These are phyloP conservation scores for Polyommatus icarus DNA, from an alignment of 2,888 invertebrate species.

Conservation along the genomic window DNA sequence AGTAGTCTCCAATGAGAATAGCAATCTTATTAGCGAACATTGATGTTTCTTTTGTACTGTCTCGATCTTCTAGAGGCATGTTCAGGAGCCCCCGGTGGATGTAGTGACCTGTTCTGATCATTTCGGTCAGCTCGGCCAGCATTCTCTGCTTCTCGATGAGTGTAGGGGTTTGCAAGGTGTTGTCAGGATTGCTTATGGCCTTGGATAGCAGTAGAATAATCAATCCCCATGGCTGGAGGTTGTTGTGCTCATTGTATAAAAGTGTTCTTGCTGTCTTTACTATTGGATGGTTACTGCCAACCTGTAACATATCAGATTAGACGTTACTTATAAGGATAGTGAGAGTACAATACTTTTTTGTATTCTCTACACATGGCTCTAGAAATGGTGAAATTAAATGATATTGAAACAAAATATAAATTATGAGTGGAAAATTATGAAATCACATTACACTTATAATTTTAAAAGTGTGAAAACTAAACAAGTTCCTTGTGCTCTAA, in stretches of 20 bases:
- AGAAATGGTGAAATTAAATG: background rate
- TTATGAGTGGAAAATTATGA: background rate
- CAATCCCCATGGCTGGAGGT: conserved; percentile 92
- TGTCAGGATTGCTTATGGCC: conserved; percentile 81
- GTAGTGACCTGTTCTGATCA: conserved; percentile 92
- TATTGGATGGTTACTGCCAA: conserved; percentile 92
- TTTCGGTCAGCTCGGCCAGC: conserved; percentile 87
- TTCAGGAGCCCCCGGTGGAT: conserved; percentile 85
- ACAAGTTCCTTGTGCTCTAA: background rate
- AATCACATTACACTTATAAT: background rate
- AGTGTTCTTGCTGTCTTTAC: conserved; percentile 91
- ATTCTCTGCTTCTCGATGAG: conserved; percentile 76
- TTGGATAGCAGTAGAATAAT: conserved; percentile 90
- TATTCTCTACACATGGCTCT: too few species aligned
- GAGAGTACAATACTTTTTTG: too few species aligned
- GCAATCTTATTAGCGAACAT: conserved; percentile 94
- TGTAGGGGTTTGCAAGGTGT: conserved; percentile 78
- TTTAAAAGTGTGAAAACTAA: background rate
- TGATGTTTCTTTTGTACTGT: conserved; percentile 83
- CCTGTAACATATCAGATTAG: conserved; percentile 53
- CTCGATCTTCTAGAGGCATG: conserved; percentile 68
- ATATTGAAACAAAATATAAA: background rate
- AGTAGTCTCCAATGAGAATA: conserved; percentile 91
- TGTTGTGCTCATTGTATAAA: conserved; percentile 89
- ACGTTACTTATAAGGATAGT: background rate